Evolutionary conservation across 2,113 vertebrate species (phyloP).

Genomic region (Colinus virginianus): DNA sequence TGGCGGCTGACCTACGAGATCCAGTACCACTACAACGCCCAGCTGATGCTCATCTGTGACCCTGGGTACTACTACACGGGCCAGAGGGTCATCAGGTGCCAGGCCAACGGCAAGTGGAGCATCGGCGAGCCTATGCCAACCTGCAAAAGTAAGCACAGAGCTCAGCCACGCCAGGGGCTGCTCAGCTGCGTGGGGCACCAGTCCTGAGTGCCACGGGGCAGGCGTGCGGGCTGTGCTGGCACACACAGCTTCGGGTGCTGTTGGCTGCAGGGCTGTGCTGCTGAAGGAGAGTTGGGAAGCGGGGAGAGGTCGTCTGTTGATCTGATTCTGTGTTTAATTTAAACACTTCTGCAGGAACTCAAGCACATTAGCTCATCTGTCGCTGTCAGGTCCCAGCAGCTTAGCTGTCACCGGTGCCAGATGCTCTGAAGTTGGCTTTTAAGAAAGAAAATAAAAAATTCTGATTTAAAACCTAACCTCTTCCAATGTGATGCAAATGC

Average conservation of each 20-base stretch:
- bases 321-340: neutral
- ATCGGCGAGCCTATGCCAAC: slow-evolving; percentile 87
- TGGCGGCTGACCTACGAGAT: slow-evolving; percentile 95
- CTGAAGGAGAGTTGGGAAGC: neutral
- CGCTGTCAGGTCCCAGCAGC: neutral
- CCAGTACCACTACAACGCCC: slow-evolving; percentile 92
- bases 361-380: neutral
- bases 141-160: slow-evolving; percentile 88
- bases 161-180: fast-evolving
- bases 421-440: slow-evolving; percentile 11
- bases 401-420: neutral
- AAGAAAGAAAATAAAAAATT: neutral
- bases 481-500: neutral
- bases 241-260: neutral
- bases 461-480: neutral
- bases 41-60: slow-evolving; percentile 96
- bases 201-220: fast-evolving
- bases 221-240: neutral
- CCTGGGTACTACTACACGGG: slow-evolving; percentile 96
- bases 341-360: neutral
- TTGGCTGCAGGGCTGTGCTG: neutral
- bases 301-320: neutral
- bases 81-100: slow-evolving; percentile 91
- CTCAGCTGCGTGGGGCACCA: fast-evolving
- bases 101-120: slow-evolving; percentile 93